Evolutionary conservation across 2,797 vertebrate species (phyloP).

Genomic region (Gallinago stenura): DNA sequence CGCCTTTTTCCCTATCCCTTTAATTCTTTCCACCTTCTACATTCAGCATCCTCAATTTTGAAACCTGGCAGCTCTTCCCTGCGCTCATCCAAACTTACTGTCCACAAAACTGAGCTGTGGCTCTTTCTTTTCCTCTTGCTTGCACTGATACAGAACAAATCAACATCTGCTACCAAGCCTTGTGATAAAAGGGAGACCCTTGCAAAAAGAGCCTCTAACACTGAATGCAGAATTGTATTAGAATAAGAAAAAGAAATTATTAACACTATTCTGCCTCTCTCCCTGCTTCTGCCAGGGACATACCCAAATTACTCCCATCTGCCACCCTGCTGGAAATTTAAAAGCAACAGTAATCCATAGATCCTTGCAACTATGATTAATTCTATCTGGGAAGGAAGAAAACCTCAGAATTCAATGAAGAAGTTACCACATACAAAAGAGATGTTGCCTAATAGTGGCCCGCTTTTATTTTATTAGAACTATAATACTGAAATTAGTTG

Average conservation of each 20-base stretch:
- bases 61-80: not conserved
- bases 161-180: not conserved
- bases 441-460: constrained; percentile 36
- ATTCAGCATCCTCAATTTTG: not conserved
- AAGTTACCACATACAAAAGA: constrained; percentile 62
- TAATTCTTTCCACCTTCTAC: not conserved
- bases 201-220: not conserved
- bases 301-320: constrained; percentile 45
- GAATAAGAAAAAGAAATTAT: not conserved
- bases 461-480: constrained; percentile 56
- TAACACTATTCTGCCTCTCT: not conserved
- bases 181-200: not conserved
- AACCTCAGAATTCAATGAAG: constrained; percentile 57
- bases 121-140: not conserved
- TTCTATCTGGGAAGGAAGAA: constrained; percentile 59
- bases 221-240: not conserved
- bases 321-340: constrained; percentile 21
- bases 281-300: not conserved
- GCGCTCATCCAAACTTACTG: not conserved
- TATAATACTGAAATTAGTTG: constrained; percentile 60
- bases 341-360: constrained; percentile 42
- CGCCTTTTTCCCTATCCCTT: fast-evolving
- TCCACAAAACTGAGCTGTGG: not conserved
- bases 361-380: constrained; percentile 49
- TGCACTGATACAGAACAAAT: not conserved